These are phyloP conservation scores for Drosophila nebulosa DNA, from an alignment of 1,140 invertebrate genomes.

Conservation along the genomic window DNA sequence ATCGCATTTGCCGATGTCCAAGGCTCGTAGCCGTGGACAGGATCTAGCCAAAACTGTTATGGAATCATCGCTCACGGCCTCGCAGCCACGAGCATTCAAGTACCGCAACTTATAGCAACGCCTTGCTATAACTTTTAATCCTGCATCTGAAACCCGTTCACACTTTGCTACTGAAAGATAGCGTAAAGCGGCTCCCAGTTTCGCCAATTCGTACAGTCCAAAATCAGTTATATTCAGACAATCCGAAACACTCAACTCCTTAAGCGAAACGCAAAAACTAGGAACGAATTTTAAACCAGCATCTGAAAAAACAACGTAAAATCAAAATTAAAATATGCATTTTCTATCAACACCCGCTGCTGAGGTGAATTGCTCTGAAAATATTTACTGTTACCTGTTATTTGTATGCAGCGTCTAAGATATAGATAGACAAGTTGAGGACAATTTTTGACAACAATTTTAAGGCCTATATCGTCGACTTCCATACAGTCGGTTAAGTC, in stretches of 20 bases:
- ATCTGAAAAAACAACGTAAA: constrained; percentile 81
- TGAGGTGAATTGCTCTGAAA: not conserved
- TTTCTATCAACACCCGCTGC: no score
- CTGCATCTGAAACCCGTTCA: constrained; percentile 91
- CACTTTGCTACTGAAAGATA: constrained; percentile 95
- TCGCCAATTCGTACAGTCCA: constrained; percentile 93
- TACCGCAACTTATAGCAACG: constrained; percentile 94
- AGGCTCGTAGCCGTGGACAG: constrained; percentile 90
- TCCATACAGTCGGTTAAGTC: constrained; percentile 93
- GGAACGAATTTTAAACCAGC: constrained; percentile 90
- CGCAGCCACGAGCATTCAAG: constrained; percentile 94
- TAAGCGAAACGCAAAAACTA: constrained; percentile 90
- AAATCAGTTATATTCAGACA: constrained; percentile 94
- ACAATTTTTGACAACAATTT: constrained; percentile 91
- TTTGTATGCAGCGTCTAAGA: constrained; percentile 91
- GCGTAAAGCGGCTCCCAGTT: constrained; percentile 90
- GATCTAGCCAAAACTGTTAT: constrained; percentile 91
- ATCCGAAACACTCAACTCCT: constrained; percentile 94
- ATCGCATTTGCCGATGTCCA: constrained; percentile 96
- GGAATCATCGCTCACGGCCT: constrained; percentile 94
- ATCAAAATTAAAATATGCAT: no score
- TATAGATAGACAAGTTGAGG: constrained; percentile 94
- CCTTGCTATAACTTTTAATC: constrained; percentile 91
- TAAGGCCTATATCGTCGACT: constrained; percentile 91
- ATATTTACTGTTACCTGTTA: constrained; percentile 85